phyloP scores from a whole-genome alignment of 2,888 invertebrate species.

The Chrysolina americana region DNA sequence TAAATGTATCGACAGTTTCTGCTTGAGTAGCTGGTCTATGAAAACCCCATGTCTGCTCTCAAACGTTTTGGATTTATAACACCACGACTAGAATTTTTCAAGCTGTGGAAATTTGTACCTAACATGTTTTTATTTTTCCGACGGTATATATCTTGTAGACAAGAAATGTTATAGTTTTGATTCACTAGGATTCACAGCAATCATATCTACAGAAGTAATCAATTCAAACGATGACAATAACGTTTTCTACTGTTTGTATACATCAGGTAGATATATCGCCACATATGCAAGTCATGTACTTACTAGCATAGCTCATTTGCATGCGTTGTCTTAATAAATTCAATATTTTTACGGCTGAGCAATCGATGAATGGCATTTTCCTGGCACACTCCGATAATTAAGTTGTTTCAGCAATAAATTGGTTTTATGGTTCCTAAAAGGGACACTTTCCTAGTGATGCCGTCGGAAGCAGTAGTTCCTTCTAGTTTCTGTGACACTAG shows the following conservation, averaged over 20 bases:
- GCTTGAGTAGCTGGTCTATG: too few relatives aligned
- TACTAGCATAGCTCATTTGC: not conserved
- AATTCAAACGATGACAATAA: not conserved
- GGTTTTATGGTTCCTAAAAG: slow-evolving; percentile 50
- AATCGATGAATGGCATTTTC: slow-evolving; percentile 5
- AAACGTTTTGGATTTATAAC: too few relatives aligned
- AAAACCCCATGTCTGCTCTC: too few relatives aligned
- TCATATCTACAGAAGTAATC: too few relatives aligned
- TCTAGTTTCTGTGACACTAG: slow-evolving; percentile 21
- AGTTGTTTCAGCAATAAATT: slow-evolving; percentile 53
- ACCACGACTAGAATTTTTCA: too few relatives aligned
- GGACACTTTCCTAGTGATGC: slow-evolving; percentile 21
- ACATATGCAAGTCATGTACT: not conserved
- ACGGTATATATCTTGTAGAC: too few relatives aligned
- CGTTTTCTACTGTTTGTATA: not conserved
- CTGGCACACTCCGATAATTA: slow-evolving; percentile 13
- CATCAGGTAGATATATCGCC: not conserved
- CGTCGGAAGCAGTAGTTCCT: slow-evolving; percentile 27
- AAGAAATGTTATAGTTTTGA: too few relatives aligned
- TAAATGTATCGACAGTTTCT: too few relatives aligned
- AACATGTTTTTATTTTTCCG: too few relatives aligned
- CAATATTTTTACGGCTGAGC: not conserved
- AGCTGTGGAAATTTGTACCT: too few relatives aligned
- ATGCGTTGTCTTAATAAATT: not conserved
- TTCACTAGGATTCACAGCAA: too few relatives aligned